Evolutionary conservation across 1,140 invertebrate species (phyloP), one percentile per base, ranked within the genome.

Genomic region (Anastatus disparis): DNA sequence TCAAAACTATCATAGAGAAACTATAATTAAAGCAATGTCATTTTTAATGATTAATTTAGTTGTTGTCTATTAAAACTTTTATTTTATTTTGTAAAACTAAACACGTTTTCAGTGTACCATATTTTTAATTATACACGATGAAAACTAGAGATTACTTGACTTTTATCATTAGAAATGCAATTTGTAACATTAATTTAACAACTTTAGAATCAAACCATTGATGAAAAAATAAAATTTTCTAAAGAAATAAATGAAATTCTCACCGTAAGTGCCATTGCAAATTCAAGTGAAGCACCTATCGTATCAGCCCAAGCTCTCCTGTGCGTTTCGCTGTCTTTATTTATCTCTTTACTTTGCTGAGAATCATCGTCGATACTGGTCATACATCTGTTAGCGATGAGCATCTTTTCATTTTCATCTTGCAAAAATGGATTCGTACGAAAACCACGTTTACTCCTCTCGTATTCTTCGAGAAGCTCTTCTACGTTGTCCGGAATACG

Each of bases 251-350:
- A 52, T 20, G 20, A 52, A 52, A 22, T 52, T n/a, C 65, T 81
- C 73, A 86, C 84, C 68, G 84, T 56, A 38, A 86, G 70, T 29
- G 77, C 75, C 2, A 84, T 72, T 8, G 80, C 74, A 78, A 80
- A 84, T 55, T 90, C 89, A 59, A 92, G 84, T 9, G 89, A 81
- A 0, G 87, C 87, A 55, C 85, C 86, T 29, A 92, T 81, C 78
- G 89, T 88, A 75, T 92, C 91, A 2, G 89, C 89, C 89, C 90
- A 91, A 4, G 90, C 89, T 72, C 87, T 86, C 10, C 88, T 79
- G 50, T 89, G 89, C 2, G 90, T 90, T 75, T 91, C 90, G 76
- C 89, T 89, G 75, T 92, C 91, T 86, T 95, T 95, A 63, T 91
- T 90, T 50, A 95, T 92, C 67, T 93, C 94, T 20, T 89, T 88